Evolutionary conservation across 2,113 vertebrate species (phyloP), one percentile per base, ranked within the genome.

Genomic region (Notothenia rossii): DNA sequence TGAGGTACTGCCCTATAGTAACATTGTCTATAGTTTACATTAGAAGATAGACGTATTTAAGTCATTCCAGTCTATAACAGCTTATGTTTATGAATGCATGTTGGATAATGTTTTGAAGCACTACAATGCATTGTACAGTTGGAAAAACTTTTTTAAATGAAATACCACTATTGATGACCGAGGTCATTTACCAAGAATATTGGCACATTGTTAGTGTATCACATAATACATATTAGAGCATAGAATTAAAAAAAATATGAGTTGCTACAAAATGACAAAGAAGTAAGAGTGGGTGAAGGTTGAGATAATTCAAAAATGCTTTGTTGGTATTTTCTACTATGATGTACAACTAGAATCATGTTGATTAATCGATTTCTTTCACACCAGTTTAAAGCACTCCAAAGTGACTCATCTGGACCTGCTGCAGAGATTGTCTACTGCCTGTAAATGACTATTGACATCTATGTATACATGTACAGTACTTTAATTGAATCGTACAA

Each of bases 21-120:
- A 89, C 85, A 70, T 80, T 81, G 78, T 87, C 75, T 73, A 71
- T 89, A 85, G 87, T 92, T 93, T 93, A 93, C 86, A 79, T 71
- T 68, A 74, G 53, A 80, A 64, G 54, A 10, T 75, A 82, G 75
- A 46, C 7, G 18, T 84, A 65, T 79, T 71, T 80, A 70, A 79
- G 50, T 80, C 88, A 91, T 92, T 91, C 89, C 90, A 89, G 48
- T 75, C 73, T 75, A 56, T 88, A 81, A 89, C 65, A 75, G 20
- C 29, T 56, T 66, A 15, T 81, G 63, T 77, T 67, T 22, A 85
- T 86, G 61, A 54, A 78, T 85, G 74, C 72, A 77, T 80, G 81
- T 85, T 45, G 18, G 72, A 79, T 59, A 20, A 83, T 61, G 48
- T 82, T 90, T 91, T 76, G 56, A 88, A 89, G 84, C 87, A 89